These are phyloP conservation scores for Melipona beecheii DNA, from an alignment of 2,888 invertebrate species.

Conservation along the genomic window DNA sequence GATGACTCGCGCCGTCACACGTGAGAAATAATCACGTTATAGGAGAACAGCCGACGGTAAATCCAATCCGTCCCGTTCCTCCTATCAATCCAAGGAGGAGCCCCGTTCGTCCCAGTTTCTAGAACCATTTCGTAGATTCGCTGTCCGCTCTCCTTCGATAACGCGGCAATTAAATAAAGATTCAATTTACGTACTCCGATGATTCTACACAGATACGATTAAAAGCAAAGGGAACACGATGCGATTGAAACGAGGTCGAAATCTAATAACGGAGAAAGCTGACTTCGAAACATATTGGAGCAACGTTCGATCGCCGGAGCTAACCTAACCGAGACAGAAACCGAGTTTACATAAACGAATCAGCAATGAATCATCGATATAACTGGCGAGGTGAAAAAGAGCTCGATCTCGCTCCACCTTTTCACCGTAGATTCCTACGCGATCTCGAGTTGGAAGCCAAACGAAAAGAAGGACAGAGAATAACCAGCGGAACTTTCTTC, in stretches of 20 bases:
- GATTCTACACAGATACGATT: not conserved
- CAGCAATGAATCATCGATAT: constrained; percentile 43
- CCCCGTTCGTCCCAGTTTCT: constrained; percentile 4
- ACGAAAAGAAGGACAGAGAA: not conserved
- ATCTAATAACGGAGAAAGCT: constrained; percentile 2
- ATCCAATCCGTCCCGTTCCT: constrained; percentile 16
- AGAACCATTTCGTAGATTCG: not conserved
- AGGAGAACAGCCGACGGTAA: constrained; percentile 17
- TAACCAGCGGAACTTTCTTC: constrained; percentile 23
- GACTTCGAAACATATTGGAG: not conserved
- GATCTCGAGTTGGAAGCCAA: not conserved
- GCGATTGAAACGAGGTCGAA: not conserved
- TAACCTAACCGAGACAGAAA: not conserved
- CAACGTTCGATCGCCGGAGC: not conserved
- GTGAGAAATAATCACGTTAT: constrained; percentile 33
- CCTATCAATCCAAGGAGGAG: constrained; percentile 9
- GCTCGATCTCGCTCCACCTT: not conserved
- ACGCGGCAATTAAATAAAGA: not conserved
- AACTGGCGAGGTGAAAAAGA: constrained; percentile 22
- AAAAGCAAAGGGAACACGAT: not conserved
- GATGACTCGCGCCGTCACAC: constrained; percentile 25
- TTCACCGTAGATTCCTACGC: not conserved
- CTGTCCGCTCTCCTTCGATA: not conserved
- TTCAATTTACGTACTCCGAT: not conserved
- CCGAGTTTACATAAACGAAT: constrained; percentile 31